phyloP scores from a whole-genome alignment of 2,888 invertebrate genomes.

The Nebria brevicollis region DNA sequence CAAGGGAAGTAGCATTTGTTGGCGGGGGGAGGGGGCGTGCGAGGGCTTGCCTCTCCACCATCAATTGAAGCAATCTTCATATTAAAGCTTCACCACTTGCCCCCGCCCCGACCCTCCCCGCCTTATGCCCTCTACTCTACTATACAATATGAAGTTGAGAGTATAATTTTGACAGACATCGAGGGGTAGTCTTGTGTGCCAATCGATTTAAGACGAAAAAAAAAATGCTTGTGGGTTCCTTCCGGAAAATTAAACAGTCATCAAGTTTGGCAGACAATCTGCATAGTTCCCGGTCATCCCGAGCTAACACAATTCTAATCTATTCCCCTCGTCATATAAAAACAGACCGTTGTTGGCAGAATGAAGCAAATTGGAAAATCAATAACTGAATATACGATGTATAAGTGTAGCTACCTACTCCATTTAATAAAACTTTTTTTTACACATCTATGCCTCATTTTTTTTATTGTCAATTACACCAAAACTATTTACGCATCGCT shows the following conservation, averaged over 20 bases:
- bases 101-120: slow-evolving; percentile 19
- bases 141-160: slow-evolving; percentile 59
- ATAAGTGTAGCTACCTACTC: not conserved
- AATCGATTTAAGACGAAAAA: slow-evolving; percentile 49
- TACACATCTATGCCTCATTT: too few species aligned
- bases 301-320: slow-evolving; percentile 24
- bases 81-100: slow-evolving; percentile 58
- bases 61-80: slow-evolving; percentile 62
- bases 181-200: slow-evolving; percentile 53
- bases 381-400: slow-evolving; percentile 19
- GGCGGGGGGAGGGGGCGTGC: not conserved
- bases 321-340: slow-evolving; percentile 14
- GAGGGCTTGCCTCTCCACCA: not conserved
- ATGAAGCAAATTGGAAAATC: slow-evolving; percentile 42
- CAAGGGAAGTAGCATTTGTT: slow-evolving; percentile 49
- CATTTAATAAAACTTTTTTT: not conserved
- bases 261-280: slow-evolving; percentile 54
- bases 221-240: slow-evolving; percentile 55
- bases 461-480: too few species aligned
- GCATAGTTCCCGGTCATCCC: slow-evolving; percentile 52
- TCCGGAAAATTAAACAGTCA: slow-evolving; percentile 58
- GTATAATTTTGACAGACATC: slow-evolving; percentile 60
- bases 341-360: slow-evolving; percentile 9
- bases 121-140: slow-evolving; percentile 48
- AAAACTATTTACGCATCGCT: too few species aligned